Base-by-base conservation (phyloP, 2,113 vertebrate species). In the Perca fluviatilis region DNA sequence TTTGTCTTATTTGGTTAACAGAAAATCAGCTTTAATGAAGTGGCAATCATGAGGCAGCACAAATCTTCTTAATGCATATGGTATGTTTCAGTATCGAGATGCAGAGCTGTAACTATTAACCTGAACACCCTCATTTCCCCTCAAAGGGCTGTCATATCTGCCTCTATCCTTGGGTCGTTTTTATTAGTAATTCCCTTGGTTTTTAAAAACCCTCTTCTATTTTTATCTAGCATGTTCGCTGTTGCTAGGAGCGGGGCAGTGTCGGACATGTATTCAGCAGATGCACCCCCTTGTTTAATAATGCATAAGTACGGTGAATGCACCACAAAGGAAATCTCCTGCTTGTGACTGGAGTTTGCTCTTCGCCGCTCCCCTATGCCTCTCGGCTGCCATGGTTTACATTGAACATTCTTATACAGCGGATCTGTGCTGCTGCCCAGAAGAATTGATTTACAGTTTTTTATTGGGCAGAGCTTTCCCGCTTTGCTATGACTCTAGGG, bases 281-380 rank as follows among this genome's bases (percentile, higher is more conserved):
- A 92, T 89, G 90, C 89, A 89, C 90, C 90, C 89, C 91, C 87
- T 63, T 84, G 76, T 93, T 95, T 90, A 95, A 95, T 94, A 94
- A 95, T 93, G 88, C 89, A 94, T 86, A 80, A 88, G 88, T 72
- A 50, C 63, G 27, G 72, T 40, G 85, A 93, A 88, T 79, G 87
- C 54, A 23, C 92, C 90, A 89, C 89, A 92, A 87, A 93, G 83
- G 89, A 91, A 84, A 88, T 84, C 81, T 86, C 16, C 58, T 84
- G 84, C 87, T 80, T 73, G 69, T 54, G 86, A 83, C 77, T 77
- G 27, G 69, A 83, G 70, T 71, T 70, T 84, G 50, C 79, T 77
- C 74, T 79, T 18, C 60, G 40, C 80, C 78, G 72, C 70, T 67
- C 82, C 15, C 60, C 63, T 3, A 51, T 54, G 80, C 62, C 63